Base-by-base conservation (phyloP, 1,140 invertebrate genomes). In the Drosophila ananassae region DNA sequence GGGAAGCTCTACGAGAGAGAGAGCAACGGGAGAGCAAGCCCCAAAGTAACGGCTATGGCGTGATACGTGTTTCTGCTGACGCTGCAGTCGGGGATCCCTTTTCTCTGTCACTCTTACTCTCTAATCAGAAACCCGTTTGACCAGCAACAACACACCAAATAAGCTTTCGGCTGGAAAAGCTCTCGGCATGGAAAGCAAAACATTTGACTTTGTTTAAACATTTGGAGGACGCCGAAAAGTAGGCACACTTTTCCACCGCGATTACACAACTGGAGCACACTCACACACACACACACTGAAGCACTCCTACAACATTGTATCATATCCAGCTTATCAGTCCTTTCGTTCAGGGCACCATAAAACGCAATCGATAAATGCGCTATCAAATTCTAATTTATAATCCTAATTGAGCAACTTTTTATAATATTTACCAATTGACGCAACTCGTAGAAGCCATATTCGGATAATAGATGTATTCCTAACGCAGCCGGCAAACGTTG, bases 131-230 rank as follows among this genome's bases (percentile, higher is more conserved):
- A 85, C 81, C 63, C 63, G 81, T 85, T 85, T 81, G 59, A 28
- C 66, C 58, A 28, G 32, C 63, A 67, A 67, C 63, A 67, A 37
- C 10, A 39, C 59, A 63, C 41, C 44, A 50, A 37, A 53, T 10
- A 13, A 79, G 79, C 76, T 85, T 79, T 85, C 7, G 12, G 21
- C 81, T 81, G 82, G 82, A 87, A 84, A 84, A 81, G 77, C 82
- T 74, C 10, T 37, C 2, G 34, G 12, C 34, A 37, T 37, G 34
- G 12, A 37, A 39, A 25, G 8, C 64, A 57, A 21, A 63, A 67
- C 28, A 7, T 57, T 75, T 56, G 61, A 62, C 13, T 64, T 54
- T 73, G 22, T 44, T 50, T 73, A 28, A 73, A 47, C 30, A 48
- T 64, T 52, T 22, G 10, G 2, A 24, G 44, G 7, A 25, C 48